phyloP scores from a whole-genome alignment of 2,797 vertebrate genomes.

The Rhynchonycteris naso region DNA sequence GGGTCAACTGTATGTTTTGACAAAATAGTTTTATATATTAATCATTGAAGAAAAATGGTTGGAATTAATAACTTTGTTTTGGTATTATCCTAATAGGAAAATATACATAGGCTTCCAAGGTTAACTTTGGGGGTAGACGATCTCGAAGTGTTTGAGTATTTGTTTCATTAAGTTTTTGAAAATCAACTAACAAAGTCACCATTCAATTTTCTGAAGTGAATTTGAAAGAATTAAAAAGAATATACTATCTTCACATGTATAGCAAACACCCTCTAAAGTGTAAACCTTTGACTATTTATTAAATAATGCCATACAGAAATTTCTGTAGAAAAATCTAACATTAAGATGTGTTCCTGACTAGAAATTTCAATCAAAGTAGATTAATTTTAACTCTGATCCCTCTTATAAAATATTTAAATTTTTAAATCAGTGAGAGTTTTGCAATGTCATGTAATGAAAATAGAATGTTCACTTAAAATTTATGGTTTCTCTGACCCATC shows the following conservation, averaged over 20 bases:
- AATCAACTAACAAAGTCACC: neutral
- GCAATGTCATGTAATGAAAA: neutral
- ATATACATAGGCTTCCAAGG: neutral
- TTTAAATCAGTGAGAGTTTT: neutral
- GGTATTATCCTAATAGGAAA: neutral
- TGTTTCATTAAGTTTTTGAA: slow-evolving; percentile 49
- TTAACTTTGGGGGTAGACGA: neutral
- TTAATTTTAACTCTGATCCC: neutral
- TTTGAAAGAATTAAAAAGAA: slow-evolving; percentile 29
- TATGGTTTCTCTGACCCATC: neutral
- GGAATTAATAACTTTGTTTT: neutral
- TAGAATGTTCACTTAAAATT: neutral
- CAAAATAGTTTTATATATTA: neutral
- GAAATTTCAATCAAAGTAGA: slow-evolving; percentile 26
- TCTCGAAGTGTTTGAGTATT: neutral
- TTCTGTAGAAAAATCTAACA: neutral
- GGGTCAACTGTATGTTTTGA: neutral
- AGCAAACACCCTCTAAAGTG: neutral
- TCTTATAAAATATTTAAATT: neutral
- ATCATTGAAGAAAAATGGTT: slow-evolving; percentile 8
- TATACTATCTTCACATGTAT: neutral
- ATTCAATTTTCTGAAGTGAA: slow-evolving; percentile 5
- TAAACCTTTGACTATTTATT: neutral
- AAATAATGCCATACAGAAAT: neutral
- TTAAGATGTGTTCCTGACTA: neutral